Conservation (phyloP, 2,113 vertebrate species). For the Verasper variegatus region DNA sequence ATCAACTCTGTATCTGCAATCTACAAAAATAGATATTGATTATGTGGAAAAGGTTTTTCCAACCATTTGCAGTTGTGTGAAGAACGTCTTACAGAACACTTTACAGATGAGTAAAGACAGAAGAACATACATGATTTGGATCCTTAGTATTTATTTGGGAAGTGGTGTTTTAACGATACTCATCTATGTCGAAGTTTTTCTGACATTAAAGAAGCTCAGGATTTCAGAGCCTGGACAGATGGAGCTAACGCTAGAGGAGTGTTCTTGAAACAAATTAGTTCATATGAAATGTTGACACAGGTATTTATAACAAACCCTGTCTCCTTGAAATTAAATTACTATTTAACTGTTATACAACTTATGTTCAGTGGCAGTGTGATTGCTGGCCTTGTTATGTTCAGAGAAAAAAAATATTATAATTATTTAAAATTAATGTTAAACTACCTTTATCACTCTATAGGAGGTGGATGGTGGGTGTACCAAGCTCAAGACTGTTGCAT, state of each 20-base stretch:
- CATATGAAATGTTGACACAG: neutral
- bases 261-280: neutral
- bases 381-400: too few species aligned
- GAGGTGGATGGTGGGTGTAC: too few species aligned
- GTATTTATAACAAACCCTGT: neutral
- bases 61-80: neutral
- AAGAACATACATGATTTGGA: neutral
- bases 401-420: too few species aligned
- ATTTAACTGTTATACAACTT: neutral
- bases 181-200: neutral
- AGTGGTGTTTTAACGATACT: neutral
- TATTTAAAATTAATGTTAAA: too few species aligned
- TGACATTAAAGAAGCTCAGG: neutral
- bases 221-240: neutral
- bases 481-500: too few species aligned
- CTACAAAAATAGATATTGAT: conserved; percentile 2
- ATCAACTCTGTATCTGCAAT: neutral
- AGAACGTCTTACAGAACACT: neutral
- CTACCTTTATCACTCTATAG: too few species aligned
- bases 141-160: neutral
- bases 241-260: neutral
- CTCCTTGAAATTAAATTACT: too few species aligned
- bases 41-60: neutral
- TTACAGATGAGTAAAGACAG: neutral
- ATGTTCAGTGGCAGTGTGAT: neutral